Conservation (phyloP, 2,797 vertebrate genomes). For the Oreonectes daqikongensis region DNA sequence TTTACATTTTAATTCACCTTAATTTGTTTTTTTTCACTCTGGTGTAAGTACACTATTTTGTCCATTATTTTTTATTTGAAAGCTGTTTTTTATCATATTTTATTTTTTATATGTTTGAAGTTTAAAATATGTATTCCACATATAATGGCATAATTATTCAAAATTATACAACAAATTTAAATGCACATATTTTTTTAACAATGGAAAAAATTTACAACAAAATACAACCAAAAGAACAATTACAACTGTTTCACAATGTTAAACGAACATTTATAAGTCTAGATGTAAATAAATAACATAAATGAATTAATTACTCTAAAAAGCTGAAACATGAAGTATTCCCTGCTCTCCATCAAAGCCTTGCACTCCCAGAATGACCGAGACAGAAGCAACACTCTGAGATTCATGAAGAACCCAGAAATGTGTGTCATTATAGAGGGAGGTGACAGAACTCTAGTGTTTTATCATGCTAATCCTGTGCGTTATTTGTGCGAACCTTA, state of each 20-base stretch:
- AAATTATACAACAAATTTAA: neutral
- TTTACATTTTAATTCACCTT: neutral
- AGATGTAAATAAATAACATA: no score
- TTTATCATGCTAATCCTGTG: slow-evolving; percentile 50
- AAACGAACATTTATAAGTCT: no score
- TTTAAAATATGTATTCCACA: no score
- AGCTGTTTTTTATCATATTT: neutral
- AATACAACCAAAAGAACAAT: no score
- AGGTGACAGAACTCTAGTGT: slow-evolving; percentile 27
- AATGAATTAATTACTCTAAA: no score
- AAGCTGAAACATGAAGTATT: neutral
- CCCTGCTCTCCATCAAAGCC: slow-evolving; percentile 27
- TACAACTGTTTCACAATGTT: no score
- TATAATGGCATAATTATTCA: neutral
- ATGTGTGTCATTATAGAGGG: slow-evolving; percentile 45
- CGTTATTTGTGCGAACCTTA: slow-evolving; percentile 43
- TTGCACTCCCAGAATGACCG: slow-evolving; percentile 12
- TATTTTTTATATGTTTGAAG: neutral
- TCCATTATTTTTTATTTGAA: neutral
- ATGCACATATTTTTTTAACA: no score
- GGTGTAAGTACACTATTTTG: neutral
- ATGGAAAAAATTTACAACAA: no score
- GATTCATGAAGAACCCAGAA: slow-evolving; percentile 49
- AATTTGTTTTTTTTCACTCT: neutral
- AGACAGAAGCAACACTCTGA: slow-evolving; percentile 13